phyloP scores from a whole-genome alignment of 1,140 invertebrate genomes.

The Drosophila watanabei region DNA sequence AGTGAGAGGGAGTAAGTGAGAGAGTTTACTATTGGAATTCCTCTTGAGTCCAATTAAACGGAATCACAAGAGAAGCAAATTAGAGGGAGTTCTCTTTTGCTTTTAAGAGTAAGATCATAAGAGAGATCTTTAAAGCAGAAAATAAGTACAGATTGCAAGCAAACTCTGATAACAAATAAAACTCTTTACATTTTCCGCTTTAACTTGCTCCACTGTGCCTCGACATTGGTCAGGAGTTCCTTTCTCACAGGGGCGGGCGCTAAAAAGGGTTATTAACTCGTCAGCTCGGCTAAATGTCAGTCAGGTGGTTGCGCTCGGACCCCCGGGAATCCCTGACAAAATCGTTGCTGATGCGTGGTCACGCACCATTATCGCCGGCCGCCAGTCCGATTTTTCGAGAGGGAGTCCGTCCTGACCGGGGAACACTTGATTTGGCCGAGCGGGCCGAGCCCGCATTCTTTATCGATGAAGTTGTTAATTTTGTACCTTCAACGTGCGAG shows the following conservation, averaged over 20 bases:
- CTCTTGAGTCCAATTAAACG: too few species aligned
- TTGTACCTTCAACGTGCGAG: slow-evolving; percentile 31
- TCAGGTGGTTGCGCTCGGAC: slow-evolving; percentile 60
- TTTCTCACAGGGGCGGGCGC: slow-evolving; percentile 55
- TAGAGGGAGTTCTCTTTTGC: too few species aligned
- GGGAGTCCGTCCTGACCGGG: slow-evolving; percentile 10
- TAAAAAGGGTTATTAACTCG: slow-evolving; percentile 86
- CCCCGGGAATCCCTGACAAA: slow-evolving; percentile 72
- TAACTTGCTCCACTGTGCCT: slow-evolving; percentile 20
- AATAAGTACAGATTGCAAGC: too few species aligned
- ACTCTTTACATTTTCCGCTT: neutral
- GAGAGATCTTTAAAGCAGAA: too few species aligned
- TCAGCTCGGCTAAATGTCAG: slow-evolving; percentile 80
- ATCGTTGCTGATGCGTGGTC: slow-evolving; percentile 85
- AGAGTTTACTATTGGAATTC: too few species aligned
- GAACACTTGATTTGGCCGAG: slow-evolving; percentile 63
- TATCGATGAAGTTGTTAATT: slow-evolving; percentile 84
- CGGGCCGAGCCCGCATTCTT: slow-evolving; percentile 43
- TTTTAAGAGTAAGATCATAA: too few species aligned
- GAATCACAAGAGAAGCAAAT: too few species aligned
- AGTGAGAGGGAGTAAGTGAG: too few species aligned
- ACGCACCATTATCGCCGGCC: slow-evolving; percentile 79
- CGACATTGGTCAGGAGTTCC: slow-evolving; percentile 16
- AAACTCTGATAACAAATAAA: too few species aligned
- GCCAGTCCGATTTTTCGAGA: slow-evolving; percentile 5